Percentiles rank a stretch among this genome's conserved stretches.
Evolutionary conservation across 2,113 vertebrate species (phyloP).

Genomic region (Prunella himalayana): DNA sequence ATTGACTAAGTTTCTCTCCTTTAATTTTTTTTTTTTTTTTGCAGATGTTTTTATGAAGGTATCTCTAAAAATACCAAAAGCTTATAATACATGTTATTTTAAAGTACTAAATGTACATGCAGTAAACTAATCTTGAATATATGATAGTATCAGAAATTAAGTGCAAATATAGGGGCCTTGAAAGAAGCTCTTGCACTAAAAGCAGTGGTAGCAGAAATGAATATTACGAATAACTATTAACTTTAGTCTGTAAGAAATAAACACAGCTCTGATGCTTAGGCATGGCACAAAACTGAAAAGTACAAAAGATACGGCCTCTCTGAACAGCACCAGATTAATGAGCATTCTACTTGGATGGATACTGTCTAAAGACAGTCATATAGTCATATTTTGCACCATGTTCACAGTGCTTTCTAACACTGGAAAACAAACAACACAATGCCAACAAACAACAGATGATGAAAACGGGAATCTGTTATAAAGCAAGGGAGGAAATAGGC

Average conservation of each 20-base stretch:
- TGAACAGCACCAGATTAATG: not conserved
- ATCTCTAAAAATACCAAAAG: not conserved
- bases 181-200: not conserved
- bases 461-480: not conserved
- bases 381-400: not conserved
- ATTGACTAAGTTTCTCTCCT: not conserved
- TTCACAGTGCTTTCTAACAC: not conserved
- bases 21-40: not conserved
- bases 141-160: not conserved
- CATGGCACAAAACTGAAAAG: not conserved
- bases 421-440: not conserved
- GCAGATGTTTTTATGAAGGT: not conserved
- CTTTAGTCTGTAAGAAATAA: not conserved
- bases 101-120: not conserved
- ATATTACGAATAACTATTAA: not conserved
- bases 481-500: not conserved
- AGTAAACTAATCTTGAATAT: not conserved
- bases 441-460: not conserved
- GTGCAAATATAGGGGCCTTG: not conserved
- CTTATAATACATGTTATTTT: not conserved
- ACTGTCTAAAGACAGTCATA: not conserved
- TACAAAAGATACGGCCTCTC: not conserved
- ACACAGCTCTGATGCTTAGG: not conserved
- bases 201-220: not conserved
- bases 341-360: not conserved